phyloP scores from a whole-genome alignment of 2,113 vertebrate genomes.

The Prolemur simus region DNA sequence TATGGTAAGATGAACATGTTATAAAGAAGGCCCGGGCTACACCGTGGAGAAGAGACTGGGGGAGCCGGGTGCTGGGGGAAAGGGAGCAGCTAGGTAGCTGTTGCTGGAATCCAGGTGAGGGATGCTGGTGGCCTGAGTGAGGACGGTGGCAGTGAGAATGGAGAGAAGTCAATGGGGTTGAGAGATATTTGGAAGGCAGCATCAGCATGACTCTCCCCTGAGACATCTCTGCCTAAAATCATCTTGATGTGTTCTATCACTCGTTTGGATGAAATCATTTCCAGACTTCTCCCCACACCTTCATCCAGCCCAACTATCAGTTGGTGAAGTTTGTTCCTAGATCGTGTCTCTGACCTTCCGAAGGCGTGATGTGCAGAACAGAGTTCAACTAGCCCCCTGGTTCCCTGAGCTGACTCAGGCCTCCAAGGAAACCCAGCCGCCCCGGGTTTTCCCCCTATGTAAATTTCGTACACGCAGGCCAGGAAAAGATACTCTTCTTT shows the following conservation, averaged over 20 bases:
- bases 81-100: accelerated
- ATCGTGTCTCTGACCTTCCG: not conserved
- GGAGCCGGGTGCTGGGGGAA: accelerated
- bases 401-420: not conserved
- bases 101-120: not conserved
- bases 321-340: not conserved
- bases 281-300: not conserved
- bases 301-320: not conserved
- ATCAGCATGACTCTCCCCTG: not conserved
- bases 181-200: not conserved
- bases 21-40: not conserved
- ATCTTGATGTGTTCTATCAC: not conserved
- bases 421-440: not conserved
- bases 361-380: not conserved
- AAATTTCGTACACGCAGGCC: conserved; percentile 10
- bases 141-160: not conserved
- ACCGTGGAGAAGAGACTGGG: not conserved
- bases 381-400: not conserved
- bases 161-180: not conserved
- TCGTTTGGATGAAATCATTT: conserved; percentile 15
- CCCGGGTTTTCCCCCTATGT: conserved; percentile 55
- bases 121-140: not conserved
- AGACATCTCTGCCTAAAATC: not conserved
- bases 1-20: not conserved
- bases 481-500: conserved; percentile 61